These are phyloP conservation scores for Drosophila atripex DNA, from an alignment of 2,888 invertebrate species.

Conservation along the genomic window DNA sequence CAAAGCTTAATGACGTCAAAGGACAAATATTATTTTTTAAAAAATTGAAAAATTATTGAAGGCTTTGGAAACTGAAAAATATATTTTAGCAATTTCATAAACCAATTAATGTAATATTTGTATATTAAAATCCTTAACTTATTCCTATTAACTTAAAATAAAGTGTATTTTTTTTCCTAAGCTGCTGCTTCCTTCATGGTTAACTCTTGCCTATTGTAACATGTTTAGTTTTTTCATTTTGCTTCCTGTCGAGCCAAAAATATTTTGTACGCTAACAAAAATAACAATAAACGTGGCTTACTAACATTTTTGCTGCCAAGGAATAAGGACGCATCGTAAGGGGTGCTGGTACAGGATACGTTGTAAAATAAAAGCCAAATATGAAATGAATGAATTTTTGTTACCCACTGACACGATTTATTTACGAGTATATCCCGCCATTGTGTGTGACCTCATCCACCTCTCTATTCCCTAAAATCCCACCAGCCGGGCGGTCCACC, in stretches of 20 bases:
- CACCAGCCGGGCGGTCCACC: conserved; percentile 9
- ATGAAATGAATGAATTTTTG: conserved; percentile 80
- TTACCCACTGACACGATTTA: conserved; percentile 80
- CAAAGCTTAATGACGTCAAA: neutral
- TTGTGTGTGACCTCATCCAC: conserved; percentile 50
- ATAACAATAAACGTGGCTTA: conserved; percentile 74
- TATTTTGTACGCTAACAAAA: conserved; percentile 64
- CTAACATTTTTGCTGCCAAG: conserved; percentile 58
- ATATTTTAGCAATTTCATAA: too few relatives aligned
- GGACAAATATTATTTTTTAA: neutral
- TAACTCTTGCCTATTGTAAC: conserved; percentile 44
- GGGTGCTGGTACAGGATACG: conserved; percentile 23
- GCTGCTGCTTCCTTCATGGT: neutral
- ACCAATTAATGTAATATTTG: too few relatives aligned
- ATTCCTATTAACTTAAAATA: neutral
- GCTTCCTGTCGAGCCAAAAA: conserved; percentile 48
- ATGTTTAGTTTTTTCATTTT: conserved; percentile 28
- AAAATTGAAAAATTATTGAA: too few relatives aligned
- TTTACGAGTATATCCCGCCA: conserved; percentile 74
- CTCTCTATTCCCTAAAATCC: conserved; percentile 41
- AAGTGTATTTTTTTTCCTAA: neutral
- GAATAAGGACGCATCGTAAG: conserved; percentile 24
- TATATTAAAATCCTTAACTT: too few relatives aligned
- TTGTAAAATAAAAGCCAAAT: conserved; percentile 69
- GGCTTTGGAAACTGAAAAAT: neutral